Evolutionary conservation across 2,797 vertebrate genomes (phyloP), one percentile per base, ranked within the genome.

Genomic region (Buphagus erythrorhynchus): DNA sequence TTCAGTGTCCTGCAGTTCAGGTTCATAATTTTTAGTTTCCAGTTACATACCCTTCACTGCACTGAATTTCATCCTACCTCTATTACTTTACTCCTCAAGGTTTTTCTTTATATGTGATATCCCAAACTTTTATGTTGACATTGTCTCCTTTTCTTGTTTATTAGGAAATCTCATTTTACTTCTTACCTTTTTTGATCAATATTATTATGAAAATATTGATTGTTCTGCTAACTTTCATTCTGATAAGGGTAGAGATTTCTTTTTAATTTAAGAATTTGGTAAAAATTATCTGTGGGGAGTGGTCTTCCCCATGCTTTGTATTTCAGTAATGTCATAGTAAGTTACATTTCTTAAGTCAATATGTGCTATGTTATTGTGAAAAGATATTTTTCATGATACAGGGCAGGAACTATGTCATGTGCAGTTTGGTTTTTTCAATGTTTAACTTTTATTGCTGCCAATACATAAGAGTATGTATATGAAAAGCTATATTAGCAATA

Each of bases 401-500:
- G 92, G 31, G 22, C 67, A 72, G 93, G 42, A 85, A 92, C 85
- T 80, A 22, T 24, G 31, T 95, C 62, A 86, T 76, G 51, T 97
- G 38, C 33, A 79, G 69, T 86, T 96, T 69, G 75, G 3, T 61
- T 95, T 93, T 90, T 90, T 65, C 90, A 92, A 93, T 62, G 36
- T 96, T 95, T 95, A 86, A 28, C 63, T 96, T 93, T 92, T 96
- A 89, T 91, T 93, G 57, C 95, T 95, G 79, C 81, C 59, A 71
- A 22, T 88, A 46, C 33, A 36, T 72, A 95, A 79, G 54, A 91
- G 65, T 75, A 92, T 45, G 22, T 88, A 77, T 90, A 97, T 96
- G 96, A 90, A 97, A 97, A 94, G 68, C 82, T 96, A 86, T 97
- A 97, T 97, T 97, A 96, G 85, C 80, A 97, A 93, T 94, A 97